A percentile compares a stretch with the other conserved stretches of the same genome.
Evolutionary conservation across 1,140 invertebrate species (phyloP).

Genomic region (Eciton burchellii): DNA sequence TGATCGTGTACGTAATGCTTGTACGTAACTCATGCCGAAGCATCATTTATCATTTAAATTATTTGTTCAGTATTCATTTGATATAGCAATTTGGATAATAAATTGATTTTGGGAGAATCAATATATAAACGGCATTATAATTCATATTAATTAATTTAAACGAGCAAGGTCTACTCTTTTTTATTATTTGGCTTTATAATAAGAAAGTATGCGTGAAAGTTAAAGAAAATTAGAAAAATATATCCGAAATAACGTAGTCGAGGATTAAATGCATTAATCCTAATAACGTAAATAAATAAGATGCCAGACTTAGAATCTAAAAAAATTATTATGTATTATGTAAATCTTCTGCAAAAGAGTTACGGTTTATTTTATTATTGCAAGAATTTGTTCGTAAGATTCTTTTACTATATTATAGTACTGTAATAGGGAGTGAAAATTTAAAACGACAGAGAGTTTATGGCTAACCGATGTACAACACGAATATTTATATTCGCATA

Average conservation of each 20-base stretch:
- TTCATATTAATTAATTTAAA: neutral
- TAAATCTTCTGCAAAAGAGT: neutral
- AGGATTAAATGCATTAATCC: neutral
- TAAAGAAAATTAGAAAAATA: neutral
- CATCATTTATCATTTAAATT: neutral
- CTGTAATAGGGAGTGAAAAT: neutral
- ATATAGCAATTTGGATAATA: neutral
- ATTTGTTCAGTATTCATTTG: neutral
- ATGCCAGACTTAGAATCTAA: neutral
- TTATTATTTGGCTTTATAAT: constrained; percentile 19
- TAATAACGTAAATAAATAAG: neutral
- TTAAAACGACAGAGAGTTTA: constrained; percentile 28
- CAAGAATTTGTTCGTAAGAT: neutral
- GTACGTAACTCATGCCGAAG: neutral
- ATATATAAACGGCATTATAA: constrained; percentile 3
- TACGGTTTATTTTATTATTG: constrained; percentile 5
- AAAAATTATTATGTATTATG: neutral
- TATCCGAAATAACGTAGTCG: too few relatives aligned
- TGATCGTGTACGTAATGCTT: neutral
- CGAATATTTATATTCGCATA: constrained; percentile 40
- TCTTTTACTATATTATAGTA: too few relatives aligned
- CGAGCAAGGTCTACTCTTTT: neutral
- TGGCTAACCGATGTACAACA: constrained; percentile 1
- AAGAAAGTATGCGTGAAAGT: neutral
- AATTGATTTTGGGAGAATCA: too few relatives aligned